Base-by-base conservation (phyloP, 2,888 invertebrate species). In the Leptothorax acervorum region DNA sequence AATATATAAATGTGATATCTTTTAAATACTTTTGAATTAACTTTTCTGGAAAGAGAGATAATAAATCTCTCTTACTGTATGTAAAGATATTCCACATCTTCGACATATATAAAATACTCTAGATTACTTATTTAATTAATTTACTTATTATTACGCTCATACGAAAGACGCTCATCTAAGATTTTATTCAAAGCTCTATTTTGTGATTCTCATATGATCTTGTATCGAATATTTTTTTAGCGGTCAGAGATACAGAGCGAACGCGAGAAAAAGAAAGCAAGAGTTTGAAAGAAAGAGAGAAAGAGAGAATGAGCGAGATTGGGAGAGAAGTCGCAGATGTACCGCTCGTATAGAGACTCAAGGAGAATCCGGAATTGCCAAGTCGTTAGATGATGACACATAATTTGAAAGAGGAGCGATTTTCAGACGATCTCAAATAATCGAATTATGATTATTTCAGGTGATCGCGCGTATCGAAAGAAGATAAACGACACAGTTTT, bases 321-420 rank as follows among this genome's bases (percentile, higher is more conserved):
- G 35, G 45, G 65, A 81, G 55, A 90, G 85, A 87, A 88, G 89
- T 90, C 88, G 91, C 89, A 90, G 85, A 89, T 89, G 87, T 90
- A 90, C 86, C 88, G 91, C 91, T 93, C 92, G 92, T 84, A 91
- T 92, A 92, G 91, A 90, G 90, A 92, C 92, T 92, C 92, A 11
- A 65, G 55, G 60, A 81, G 35, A 73, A 81, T 71, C 3, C 35
- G 39, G 28, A 48, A 81, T 71, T 60, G 48, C 35, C 39, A 79
- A 71, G 60, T 73, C 35, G 35, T 81, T 73, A 39, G 8, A 31
- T 57, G 8, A 31, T 57, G 42, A 31, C 9, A 0, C 0, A n/a
- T 28, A 39, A 18, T 45, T 57, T 55, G 31, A 3, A 28, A 39
- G 31, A 45, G 4, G 23, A 35, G 2, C 11, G 45, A 39, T 73